Percentiles rank a stretch among this genome's conserved stretches.
Conservation (phyloP, 2,113 vertebrate species). For the Ictalurus punctatus region DNA sequence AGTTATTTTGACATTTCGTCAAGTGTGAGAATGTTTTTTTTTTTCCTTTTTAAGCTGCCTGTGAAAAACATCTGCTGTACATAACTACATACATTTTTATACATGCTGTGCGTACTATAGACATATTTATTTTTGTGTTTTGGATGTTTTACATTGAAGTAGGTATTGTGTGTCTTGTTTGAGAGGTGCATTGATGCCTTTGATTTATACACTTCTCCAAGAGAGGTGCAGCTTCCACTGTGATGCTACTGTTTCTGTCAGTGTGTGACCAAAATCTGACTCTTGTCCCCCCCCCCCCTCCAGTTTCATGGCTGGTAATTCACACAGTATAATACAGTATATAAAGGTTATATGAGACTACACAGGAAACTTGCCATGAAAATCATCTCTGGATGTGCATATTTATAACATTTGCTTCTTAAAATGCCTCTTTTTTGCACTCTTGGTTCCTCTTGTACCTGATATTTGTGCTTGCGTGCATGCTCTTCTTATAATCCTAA, state of each 20-base stretch:
- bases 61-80: conserved; percentile 51
- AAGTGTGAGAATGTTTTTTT: conserved; percentile 60
- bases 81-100: conserved; percentile 56
- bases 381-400: conserved; percentile 16
- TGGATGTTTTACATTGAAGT: conserved; percentile 54
- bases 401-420: background rate
- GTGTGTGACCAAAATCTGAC: conserved; percentile 13
- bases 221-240: conserved; percentile 45
- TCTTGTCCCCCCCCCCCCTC: background rate
- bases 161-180: conserved; percentile 34
- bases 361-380: background rate
- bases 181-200: conserved; percentile 39
- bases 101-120: conserved; percentile 52
- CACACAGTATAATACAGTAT: background rate
- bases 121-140: conserved; percentile 68
- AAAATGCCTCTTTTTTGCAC: background rate
- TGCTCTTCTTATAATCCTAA: background rate
- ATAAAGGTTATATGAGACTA: background rate
- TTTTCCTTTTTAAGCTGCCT: conserved; percentile 51
- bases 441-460: background rate
- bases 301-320: conserved; percentile 8
- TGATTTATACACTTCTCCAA: conserved; percentile 24
- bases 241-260: conserved; percentile 27
- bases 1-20: conserved; percentile 41
- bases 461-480: conserved; percentile 5